These are phyloP conservation scores for Hemicrepidius hirtus DNA, from an alignment of 2,888 invertebrate genomes.

Conservation along the genomic window DNA sequence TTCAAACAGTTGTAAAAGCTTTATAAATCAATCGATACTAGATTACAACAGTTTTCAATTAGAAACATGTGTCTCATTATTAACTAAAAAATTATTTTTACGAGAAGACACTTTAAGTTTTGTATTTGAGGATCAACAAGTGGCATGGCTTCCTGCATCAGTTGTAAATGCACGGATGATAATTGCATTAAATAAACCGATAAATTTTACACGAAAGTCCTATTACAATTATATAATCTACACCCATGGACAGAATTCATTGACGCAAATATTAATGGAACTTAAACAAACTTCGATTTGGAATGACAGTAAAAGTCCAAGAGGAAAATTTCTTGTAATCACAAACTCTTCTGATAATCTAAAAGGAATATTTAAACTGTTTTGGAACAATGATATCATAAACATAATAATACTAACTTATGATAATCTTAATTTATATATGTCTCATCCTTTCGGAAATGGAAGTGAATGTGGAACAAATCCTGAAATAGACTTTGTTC, in stretches of 20 bases:
- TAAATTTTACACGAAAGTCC: neutral
- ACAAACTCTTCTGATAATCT: neutral
- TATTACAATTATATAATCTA: neutral
- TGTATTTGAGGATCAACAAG: no score
- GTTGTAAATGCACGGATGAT: no score
- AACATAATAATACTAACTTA: neutral
- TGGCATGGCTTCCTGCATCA: no score
- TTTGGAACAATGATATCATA: neutral
- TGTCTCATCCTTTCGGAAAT: neutral
- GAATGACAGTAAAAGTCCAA: neutral
- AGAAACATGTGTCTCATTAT: no score
- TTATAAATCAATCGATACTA: no score
- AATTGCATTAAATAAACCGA: neutral
- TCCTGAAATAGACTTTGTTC: neutral
- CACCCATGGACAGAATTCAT: neutral
- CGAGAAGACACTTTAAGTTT: no score
- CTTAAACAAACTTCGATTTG: neutral
- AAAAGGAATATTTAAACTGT: neutral
- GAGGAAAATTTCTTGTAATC: neutral
- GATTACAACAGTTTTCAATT: no score
- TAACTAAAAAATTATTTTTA: no score
- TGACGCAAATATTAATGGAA: neutral
- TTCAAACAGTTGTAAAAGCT: no score
- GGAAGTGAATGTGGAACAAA: neutral
- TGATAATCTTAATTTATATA: neutral